Evolutionary conservation across 92 coral and sea anemone species (phyloP), one percentile per base, ranked within the genome.

Genomic region (Porites cylindrica): DNA sequence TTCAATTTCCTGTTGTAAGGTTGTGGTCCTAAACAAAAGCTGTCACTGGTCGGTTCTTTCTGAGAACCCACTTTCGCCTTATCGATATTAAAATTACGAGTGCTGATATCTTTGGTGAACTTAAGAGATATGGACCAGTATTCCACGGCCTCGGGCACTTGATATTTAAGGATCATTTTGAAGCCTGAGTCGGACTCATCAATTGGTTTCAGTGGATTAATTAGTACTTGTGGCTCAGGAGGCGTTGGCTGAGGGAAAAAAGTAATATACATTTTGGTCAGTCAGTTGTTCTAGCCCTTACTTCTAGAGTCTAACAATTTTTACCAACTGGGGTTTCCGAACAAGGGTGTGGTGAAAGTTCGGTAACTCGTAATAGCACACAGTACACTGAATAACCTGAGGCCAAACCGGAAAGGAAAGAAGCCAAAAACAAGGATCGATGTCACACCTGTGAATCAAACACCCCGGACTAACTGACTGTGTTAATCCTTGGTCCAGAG

Each of bases 81-180:
- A 63, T 82, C 86, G 79, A 82, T 82, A 21, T n/a, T 3, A 72
- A 82, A 58, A 62, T 82, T 71, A 1, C 54, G 43, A 11, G 70
- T 82, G 86, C 86, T 82, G 60, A 82, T 82, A 3, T 70, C 59
- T 32, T 82, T 82, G 79, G 79, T 82, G 23, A 71, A 82, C 86
- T 82, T 82, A 51, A 82, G 78, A 1, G 79, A 32, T 70, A 82
- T 60, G 20, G 62, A 10, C 86, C 86, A 82, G 79, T 82, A 8
- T 13, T n/a, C 21, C 47, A 82, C 70, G 51, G 43, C 60, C 86
- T n/a, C 24, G 66, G 79, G 71, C 12, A 70, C 71, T 32, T 60
- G 54, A 51, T 71, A 70, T n/a, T 43, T 23, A 10, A 82, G 11
- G 50, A 82, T 58, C 86, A 82, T 82, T 82, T 82, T 82, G 38